Percentiles rank a stretch among this genome's conserved stretches.
Evolutionary conservation across 2,797 vertebrate species (phyloP).

Genomic region (Ciconia nigra): DNA sequence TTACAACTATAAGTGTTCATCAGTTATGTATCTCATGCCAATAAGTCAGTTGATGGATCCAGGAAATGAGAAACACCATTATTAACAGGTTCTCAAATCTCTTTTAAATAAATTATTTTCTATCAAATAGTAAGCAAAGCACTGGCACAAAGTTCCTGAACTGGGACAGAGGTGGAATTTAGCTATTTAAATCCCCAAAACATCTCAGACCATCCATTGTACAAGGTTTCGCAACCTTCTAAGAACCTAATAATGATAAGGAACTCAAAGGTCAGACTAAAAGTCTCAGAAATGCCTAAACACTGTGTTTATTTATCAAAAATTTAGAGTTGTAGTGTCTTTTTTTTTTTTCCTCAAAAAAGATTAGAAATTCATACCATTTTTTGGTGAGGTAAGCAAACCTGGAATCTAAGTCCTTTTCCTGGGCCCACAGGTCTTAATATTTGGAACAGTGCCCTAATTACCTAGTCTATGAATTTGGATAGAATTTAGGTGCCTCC

Average conservation of each 20-base stretch:
- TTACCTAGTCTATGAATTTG: not conserved
- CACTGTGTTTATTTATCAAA: not conserved
- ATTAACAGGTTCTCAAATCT: not conserved
- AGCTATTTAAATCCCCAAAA: not conserved
- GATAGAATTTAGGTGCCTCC: not conserved
- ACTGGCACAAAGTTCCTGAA: not conserved
- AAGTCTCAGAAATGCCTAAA: not conserved
- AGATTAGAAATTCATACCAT: not conserved
- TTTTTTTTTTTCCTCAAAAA: not conserved
- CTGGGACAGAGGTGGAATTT: not conserved
- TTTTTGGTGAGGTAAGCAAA: not conserved
- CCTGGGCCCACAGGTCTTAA: not conserved
- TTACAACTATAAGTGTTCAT: not conserved
- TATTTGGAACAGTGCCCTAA: not conserved
- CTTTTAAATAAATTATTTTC: not conserved
- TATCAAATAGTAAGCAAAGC: not conserved
- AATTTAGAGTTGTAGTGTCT: not conserved
- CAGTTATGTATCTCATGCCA: not conserved
- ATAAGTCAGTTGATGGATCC: not conserved
- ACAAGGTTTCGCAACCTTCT: not conserved
- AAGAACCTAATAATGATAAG: not conserved
- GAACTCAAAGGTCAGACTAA: not conserved
- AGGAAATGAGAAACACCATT: not conserved
- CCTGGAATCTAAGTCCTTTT: not conserved
- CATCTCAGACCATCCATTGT: not conserved